Base-by-base conservation (phyloP, 2,113 vertebrate genomes). In the Trematomus loennbergii region DNA sequence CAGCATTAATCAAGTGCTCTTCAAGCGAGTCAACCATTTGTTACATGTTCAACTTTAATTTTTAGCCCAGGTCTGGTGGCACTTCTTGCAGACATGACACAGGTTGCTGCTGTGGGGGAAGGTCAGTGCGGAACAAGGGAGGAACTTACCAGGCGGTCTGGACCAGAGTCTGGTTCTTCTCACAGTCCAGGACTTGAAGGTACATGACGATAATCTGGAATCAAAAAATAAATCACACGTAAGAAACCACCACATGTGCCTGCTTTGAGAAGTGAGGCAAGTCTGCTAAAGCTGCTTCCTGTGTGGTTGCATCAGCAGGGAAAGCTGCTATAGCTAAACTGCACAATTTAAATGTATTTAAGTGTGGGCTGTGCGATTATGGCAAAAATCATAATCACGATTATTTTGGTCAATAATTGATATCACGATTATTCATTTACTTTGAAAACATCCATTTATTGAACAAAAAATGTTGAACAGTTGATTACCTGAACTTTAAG, bases 161-260 rank as follows among this genome's bases (percentile, higher is more conserved):
- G 95, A 99, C 97, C 91, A 99, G 95, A 48, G 96, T 98, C 95
- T 97, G 97, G 91, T 98, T 99, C 95, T 97, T 97, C 91, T 99
- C 98, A 95, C 98, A 99, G 92, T 99, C 98, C 88, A 99, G 95
- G 92, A 99, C 97, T 97, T 99, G 98, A 77, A 99, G 96, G 91
- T 98, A 98, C 97, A 98, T 97, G 88, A 99, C 97, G 93, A 99
- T 98, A 66, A 99, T 97, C 98, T 99, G 93, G 77, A 95, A 83
- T 33, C 3, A 73, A 1, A 73, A 55, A 81, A 68, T n/a, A 12
- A 40, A 65, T 11, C 58, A 45, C 40, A 75, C 33, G 55, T 91
- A 76, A 57, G 3, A 12, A 48, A 53, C 15, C 16, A 1, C 0
- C 2, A 2, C 0, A 22, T 12, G 63, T 20, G 63, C 1, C 55